Base-by-base conservation (phyloP, 1,140 invertebrate genomes). In the Papilio dardanus region DNA sequence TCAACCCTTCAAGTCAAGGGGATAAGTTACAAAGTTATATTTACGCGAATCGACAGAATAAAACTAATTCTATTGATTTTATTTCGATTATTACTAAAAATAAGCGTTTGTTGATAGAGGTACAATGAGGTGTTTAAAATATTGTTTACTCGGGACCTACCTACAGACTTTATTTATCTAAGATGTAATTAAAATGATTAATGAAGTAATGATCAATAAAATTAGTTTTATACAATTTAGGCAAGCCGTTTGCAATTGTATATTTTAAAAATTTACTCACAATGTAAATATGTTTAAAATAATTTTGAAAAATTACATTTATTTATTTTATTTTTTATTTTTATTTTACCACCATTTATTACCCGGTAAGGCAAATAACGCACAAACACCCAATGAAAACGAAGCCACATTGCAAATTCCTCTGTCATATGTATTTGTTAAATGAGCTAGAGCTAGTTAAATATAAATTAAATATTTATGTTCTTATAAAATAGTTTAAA, bases 281-380 rank as follows among this genome's bases (percentile, higher is more conserved):
- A 77, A 86, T 94, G 92, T 93, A 93, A 93, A 94, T 93, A 93
- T 89, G 88, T 91, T 90, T 88, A 86, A 85, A 88, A 86, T 24
- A 14, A 28, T 85, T 86, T 89, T 83, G 81, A 84, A 82, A 84
- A 86, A 93, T 93, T 91, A 92, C 88, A 91, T 88, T 90, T 92
- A 92, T 93, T 93, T 94, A 93, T 93, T 92, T 93, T 92, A 88
- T 93, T 93, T 85, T 83, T 82, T 88, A 89, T 88, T 88, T 88
- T 86, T 88, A 92, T 88, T 88, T 85, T 82, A 86, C 77, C 81
- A 77, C 21, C 79, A 69, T 68, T 74, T 71, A 73, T 12, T 2
- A 28, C 24, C 74, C 7, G 30, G 21, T 66, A 80, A 88, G 91
- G 91, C 92, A 93, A 93, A 93, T 92, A 86, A 91, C 91, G 91